Conservation (phyloP, 2,888 invertebrate species). For the Listrodromus nycthemerus region DNA sequence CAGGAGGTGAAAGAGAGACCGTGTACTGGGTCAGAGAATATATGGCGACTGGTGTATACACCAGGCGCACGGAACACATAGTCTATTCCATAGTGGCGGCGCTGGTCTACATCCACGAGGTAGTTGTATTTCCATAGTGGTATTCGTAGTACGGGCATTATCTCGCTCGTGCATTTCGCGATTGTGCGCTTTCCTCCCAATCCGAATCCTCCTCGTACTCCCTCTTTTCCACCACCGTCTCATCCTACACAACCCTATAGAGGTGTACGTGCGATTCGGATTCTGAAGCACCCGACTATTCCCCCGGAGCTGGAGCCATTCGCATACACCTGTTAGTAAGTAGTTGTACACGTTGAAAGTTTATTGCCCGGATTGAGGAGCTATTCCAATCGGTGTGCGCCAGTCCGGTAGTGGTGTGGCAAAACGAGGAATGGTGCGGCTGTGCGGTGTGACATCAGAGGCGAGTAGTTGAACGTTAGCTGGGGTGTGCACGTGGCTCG, state of each 20-base stretch:
- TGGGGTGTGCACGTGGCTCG: constrained; percentile 48
- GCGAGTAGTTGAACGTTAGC: constrained; percentile 51
- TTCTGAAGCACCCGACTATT: constrained; percentile 54
- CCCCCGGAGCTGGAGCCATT: constrained; percentile 26
- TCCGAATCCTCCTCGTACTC: neutral
- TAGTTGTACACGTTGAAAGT: constrained; percentile 60
- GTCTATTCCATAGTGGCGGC: constrained; percentile 39
- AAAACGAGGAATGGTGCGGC: constrained; percentile 19
- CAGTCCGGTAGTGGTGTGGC: constrained; percentile 4
- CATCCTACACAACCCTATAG: constrained; percentile 19
- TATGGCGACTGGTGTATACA: constrained; percentile 20
- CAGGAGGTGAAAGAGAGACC: constrained; percentile 8
- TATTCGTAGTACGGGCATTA: constrained; percentile 64
- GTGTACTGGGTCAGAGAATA: constrained; percentile 45
- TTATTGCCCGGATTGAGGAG: constrained; percentile 62
- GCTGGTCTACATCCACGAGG: constrained; percentile 31
- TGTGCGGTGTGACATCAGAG: constrained; percentile 42
- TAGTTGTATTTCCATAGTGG: constrained; percentile 58
- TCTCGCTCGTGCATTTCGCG: constrained; percentile 60
- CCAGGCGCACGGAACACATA: neutral
- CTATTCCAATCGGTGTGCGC: constrained; percentile 34
- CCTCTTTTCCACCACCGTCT: constrained; percentile 4
- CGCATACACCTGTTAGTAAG: constrained; percentile 17
- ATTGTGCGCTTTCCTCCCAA: constrained; percentile 45
- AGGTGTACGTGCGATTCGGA: constrained; percentile 52